Conservation (phyloP, 2,113 vertebrate species). For the Gymnogyps californianus region DNA sequence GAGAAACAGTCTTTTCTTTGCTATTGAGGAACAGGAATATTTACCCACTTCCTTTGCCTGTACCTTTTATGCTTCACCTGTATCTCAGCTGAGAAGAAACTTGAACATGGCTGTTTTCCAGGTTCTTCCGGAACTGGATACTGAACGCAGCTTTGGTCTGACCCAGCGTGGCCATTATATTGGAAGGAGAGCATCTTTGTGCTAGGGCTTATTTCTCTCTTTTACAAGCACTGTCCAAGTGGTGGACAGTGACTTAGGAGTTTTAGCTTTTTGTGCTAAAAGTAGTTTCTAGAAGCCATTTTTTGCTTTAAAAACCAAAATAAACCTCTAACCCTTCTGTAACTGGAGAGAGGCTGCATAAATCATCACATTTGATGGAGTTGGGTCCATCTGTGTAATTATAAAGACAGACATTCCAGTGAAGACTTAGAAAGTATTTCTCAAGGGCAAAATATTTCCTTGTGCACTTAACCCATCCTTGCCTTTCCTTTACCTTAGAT, state of each 20-base stretch:
- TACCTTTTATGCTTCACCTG: neutral
- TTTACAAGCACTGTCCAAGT: too few relatives aligned
- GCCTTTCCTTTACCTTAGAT: neutral
- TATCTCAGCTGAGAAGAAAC: neutral
- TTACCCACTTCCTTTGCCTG: neutral
- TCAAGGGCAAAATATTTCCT: neutral
- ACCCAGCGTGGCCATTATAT: rapidly evolving
- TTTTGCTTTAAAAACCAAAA: neutral
- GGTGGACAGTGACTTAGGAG: neutral
- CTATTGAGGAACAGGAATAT: neutral
- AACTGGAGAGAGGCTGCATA: neutral
- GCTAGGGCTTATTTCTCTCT: neutral
- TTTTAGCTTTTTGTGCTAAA: neutral
- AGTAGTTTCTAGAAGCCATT: neutral
- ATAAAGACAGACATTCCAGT: neutral
- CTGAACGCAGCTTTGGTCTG: neutral
- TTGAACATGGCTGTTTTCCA: rapidly evolving
- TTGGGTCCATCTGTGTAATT: neutral
- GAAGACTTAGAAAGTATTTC: neutral
- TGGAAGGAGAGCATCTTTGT: neutral
- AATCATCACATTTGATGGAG: neutral
- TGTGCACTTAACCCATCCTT: neutral
- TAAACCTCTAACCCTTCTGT: neutral
- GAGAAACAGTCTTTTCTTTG: neutral
- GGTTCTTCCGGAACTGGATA: neutral